phyloP scores from a whole-genome alignment of 2,113 vertebrate genomes.

The Syngnathus floridae region DNA sequence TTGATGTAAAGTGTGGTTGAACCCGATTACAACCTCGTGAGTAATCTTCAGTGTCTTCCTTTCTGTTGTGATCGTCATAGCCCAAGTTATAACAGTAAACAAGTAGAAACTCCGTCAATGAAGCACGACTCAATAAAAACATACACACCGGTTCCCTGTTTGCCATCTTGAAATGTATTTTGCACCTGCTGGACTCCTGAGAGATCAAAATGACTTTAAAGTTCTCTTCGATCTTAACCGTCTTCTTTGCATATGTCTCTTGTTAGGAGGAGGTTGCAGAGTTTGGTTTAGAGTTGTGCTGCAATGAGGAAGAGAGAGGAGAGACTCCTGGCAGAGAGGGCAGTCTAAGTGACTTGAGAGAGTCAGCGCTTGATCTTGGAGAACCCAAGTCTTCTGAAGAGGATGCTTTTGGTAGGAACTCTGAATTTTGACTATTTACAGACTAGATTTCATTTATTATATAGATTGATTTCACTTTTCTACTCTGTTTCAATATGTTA shows the following conservation, averaged over 20 bases:
- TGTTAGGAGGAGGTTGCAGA: constrained; percentile 62
- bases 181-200: too few species aligned
- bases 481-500: too few species aligned
- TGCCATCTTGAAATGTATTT: too few species aligned
- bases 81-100: too few species aligned
- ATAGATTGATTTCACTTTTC: neutral
- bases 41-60: too few species aligned
- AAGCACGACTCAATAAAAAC: too few species aligned
- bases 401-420: constrained; percentile 79
- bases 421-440: neutral
- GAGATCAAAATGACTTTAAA: too few species aligned
- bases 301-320: constrained; percentile 73
- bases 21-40: too few species aligned
- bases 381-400: constrained; percentile 75
- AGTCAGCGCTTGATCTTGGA: constrained; percentile 77
- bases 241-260: neutral
- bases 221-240: neutral
- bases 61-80: too few species aligned
- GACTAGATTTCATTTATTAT: neutral
- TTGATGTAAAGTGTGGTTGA: too few species aligned
- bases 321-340: constrained; percentile 84
- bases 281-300: constrained; percentile 58
- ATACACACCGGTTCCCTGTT: too few species aligned
- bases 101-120: too few species aligned
- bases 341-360: constrained; percentile 77